A percentile compares a stretch with the other conserved stretches of the same genome.
Conservation (phyloP, 1,140 invertebrate species). For the Palaemon carinicauda region DNA sequence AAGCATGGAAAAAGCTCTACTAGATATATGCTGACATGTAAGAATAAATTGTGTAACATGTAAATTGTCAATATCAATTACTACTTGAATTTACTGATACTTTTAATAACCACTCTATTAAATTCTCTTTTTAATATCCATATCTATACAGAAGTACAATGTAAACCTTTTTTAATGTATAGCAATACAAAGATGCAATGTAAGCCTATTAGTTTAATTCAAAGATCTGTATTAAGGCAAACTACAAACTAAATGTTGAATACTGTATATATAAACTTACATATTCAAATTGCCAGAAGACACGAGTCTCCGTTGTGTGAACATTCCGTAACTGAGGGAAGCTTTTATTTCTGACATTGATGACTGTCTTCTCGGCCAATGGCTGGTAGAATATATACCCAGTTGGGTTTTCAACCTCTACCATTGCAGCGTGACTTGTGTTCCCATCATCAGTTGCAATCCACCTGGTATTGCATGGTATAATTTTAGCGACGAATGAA, state of each 20-base stretch:
- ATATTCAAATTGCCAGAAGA: constrained; percentile 46
- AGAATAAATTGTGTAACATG: too few species aligned
- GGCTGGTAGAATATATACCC: constrained; percentile 70
- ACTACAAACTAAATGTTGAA: background rate
- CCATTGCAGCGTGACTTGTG: constrained; percentile 67
- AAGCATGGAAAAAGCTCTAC: too few species aligned
- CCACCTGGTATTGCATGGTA: constrained; percentile 67
- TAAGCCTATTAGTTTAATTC: too few species aligned
- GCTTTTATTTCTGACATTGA: background rate
- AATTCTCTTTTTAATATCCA: too few species aligned
- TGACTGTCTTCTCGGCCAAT: constrained; percentile 66
- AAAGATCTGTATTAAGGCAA: background rate
- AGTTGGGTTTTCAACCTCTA: constrained; percentile 71
- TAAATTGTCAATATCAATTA: too few species aligned
- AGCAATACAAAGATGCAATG: too few species aligned
- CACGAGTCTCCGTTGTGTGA: constrained; percentile 7
- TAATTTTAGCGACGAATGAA: constrained; percentile 61
- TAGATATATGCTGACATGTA: too few species aligned
- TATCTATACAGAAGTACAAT: too few species aligned
- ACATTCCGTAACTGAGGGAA: constrained; percentile 35
- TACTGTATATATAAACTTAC: background rate
- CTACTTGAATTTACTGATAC: too few species aligned
- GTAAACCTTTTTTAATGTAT: too few species aligned
- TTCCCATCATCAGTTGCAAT: constrained; percentile 50
- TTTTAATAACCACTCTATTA: too few species aligned